A percentile compares a stretch with the other conserved stretches of the same genome.
These are phyloP conservation scores for Caprella mutica DNA, from an alignment of 2,888 invertebrate genomes.

Conservation along the genomic window DNA sequence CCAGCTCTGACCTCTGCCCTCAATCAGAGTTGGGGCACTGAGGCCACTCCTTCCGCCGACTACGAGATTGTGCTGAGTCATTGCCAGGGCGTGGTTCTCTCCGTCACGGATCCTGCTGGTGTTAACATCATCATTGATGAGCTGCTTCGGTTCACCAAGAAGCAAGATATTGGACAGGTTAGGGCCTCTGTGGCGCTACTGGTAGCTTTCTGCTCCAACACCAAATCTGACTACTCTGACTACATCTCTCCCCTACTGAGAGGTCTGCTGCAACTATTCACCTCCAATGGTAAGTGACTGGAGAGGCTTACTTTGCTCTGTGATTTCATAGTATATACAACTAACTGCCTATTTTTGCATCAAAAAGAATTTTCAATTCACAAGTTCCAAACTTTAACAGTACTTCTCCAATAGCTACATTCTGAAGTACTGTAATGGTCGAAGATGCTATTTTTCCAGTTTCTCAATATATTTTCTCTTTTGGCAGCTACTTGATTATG, in stretches of 20 bases:
- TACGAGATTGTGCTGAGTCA: constrained; percentile 60
- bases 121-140: constrained; percentile 77
- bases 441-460: too few species aligned
- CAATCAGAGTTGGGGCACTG: constrained; percentile 43
- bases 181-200: constrained; percentile 76
- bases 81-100: constrained; percentile 82
- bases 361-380: too few species aligned
- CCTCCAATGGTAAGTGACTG: constrained; percentile 66
- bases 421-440: too few species aligned
- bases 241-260: constrained; percentile 79
- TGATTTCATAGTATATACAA: too few species aligned
- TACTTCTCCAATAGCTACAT: too few species aligned
- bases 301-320: too few species aligned
- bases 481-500: too few species aligned
- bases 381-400: too few species aligned
- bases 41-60: constrained; percentile 51
- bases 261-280: constrained; percentile 73
- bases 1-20: constrained; percentile 74
- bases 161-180: constrained; percentile 44
- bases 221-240: constrained; percentile 72
- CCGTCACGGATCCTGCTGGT: constrained; percentile 75
- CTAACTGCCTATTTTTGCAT: too few species aligned
- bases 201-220: constrained; percentile 78
- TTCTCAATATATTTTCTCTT: too few species aligned
- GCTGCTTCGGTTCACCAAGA: constrained; percentile 60